Conservation (phyloP, 2,888 invertebrate species). For the Eristalis tenax region DNA sequence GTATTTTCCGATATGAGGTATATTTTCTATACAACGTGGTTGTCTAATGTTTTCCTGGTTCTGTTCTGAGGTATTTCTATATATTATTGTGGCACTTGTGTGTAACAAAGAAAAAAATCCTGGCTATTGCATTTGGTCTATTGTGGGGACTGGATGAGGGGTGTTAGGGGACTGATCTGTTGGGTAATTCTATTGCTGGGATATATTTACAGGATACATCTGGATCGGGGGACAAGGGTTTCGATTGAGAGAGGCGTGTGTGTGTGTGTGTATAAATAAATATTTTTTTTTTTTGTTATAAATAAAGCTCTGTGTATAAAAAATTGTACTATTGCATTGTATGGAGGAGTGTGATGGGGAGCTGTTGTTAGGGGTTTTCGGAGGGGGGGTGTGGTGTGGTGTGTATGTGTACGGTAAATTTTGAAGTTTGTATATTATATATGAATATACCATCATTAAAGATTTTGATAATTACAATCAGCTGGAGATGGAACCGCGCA, state of each 20-base stretch:
- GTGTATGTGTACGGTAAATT: conserved; percentile 72
- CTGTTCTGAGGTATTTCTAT: conserved; percentile 72
- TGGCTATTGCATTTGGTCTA: conserved; percentile 81
- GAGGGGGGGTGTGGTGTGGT: not conserved
- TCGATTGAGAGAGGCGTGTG: conserved; percentile 56
- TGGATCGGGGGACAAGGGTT: conserved; percentile 51
- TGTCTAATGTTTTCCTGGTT: conserved; percentile 23
- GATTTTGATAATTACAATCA: conserved; percentile 56
- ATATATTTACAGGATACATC: conserved; percentile 78
- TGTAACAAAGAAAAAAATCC: conserved; percentile 74
- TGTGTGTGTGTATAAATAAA: conserved; percentile 78
- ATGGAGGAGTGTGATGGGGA: conserved; percentile 77
- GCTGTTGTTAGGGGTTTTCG: conserved; percentile 33
- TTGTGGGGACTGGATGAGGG: conserved; percentile 78
- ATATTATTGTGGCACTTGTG: conserved; percentile 76
- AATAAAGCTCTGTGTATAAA: conserved; percentile 79
- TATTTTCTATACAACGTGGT: conserved; percentile 52
- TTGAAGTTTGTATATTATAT: conserved; percentile 67
- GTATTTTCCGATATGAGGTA: conserved; percentile 44
- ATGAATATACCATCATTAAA: conserved; percentile 73
- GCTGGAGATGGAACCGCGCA: not conserved
- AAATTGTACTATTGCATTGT: conserved; percentile 81
- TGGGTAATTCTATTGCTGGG: conserved; percentile 67
- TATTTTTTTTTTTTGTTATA: conserved; percentile 77
- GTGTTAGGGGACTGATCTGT: conserved; percentile 56